A percentile compares a stretch with the other conserved stretches of the same genome.
Conservation (phyloP, 2,797 vertebrate genomes). For the Allobates femoralis region DNA sequence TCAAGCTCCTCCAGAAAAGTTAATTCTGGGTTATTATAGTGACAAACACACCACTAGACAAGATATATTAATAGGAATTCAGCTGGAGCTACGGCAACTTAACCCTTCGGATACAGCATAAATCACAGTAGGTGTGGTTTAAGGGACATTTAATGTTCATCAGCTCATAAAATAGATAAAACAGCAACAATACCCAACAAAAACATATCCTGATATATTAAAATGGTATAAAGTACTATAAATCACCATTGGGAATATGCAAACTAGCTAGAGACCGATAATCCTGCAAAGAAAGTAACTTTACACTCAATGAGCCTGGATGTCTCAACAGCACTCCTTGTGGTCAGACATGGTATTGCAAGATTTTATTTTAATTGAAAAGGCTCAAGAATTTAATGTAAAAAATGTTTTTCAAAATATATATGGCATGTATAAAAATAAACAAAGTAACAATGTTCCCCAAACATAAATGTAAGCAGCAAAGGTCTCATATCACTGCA, state of each 20-base stretch:
- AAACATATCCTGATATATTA: background rate
- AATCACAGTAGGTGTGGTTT: background rate
- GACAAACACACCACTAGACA: conserved; percentile 39
- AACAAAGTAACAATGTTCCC: too few species aligned
- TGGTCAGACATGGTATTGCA: background rate
- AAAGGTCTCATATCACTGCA: background rate
- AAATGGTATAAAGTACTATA: background rate
- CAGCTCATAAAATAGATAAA: background rate
- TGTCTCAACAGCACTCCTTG: background rate
- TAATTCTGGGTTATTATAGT: conserved; percentile 39
- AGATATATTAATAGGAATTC: conserved; percentile 41
- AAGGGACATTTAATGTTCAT: background rate
- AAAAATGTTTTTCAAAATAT: too few species aligned
- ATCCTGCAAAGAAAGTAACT: too few species aligned
- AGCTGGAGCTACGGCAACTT: background rate
- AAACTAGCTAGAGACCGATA: too few species aligned
- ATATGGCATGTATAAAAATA: too few species aligned
- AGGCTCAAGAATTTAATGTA: too few species aligned
- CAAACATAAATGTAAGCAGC: too few species aligned
- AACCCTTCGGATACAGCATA: background rate
- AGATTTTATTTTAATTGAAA: background rate
- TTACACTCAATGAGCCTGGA: background rate
- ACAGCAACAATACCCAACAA: background rate
- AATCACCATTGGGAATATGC: too few species aligned
- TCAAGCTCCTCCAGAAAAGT: background rate